Conservation (phyloP, 2,888 invertebrate genomes). For the Xestia ashworthii region DNA sequence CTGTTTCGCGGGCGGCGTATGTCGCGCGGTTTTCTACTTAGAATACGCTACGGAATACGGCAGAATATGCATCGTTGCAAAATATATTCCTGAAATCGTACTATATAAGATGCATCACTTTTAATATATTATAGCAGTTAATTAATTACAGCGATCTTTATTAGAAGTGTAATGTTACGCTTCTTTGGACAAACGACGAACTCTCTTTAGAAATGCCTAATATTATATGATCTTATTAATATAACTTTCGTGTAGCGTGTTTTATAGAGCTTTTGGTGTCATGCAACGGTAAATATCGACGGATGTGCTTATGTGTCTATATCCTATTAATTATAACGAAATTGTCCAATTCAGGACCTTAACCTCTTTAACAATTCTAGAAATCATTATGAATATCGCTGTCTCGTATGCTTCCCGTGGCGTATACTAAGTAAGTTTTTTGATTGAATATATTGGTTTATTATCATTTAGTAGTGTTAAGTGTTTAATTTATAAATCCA, state of each 20-base stretch:
- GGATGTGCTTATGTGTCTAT: slow-evolving; percentile 59
- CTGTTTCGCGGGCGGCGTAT: slow-evolving; percentile 36
- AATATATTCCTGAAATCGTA: slow-evolving; percentile 55
- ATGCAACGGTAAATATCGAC: slow-evolving; percentile 43
- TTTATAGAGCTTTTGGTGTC: slow-evolving; percentile 67
- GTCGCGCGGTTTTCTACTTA: slow-evolving; percentile 39
- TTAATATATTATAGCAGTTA: slow-evolving; percentile 50
- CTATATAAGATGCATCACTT: slow-evolving; percentile 50
- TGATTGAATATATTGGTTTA: slow-evolving; percentile 70
- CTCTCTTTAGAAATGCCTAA: slow-evolving; percentile 58
- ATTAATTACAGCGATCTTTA: slow-evolving; percentile 55
- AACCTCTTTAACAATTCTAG: slow-evolving; percentile 48
- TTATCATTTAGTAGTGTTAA: slow-evolving; percentile 73
- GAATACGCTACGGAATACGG: slow-evolving; percentile 63
- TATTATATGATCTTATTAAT: slow-evolving; percentile 49
- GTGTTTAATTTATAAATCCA: slow-evolving; percentile 78
- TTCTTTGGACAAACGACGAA: slow-evolving; percentile 55
- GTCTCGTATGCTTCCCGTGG: slow-evolving; percentile 55
- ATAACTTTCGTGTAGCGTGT: slow-evolving; percentile 60
- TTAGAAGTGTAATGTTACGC: slow-evolving; percentile 46
- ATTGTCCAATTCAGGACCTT: slow-evolving; percentile 44
- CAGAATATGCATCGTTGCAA: slow-evolving; percentile 36
- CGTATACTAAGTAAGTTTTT: slow-evolving; percentile 66
- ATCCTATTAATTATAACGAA: slow-evolving; percentile 54
- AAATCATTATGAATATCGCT: slow-evolving; percentile 37